Evolutionary conservation across 2,797 vertebrate genomes (phyloP), one percentile per base, ranked within the genome.

Genomic region (Megalops cyprinoides): DNA sequence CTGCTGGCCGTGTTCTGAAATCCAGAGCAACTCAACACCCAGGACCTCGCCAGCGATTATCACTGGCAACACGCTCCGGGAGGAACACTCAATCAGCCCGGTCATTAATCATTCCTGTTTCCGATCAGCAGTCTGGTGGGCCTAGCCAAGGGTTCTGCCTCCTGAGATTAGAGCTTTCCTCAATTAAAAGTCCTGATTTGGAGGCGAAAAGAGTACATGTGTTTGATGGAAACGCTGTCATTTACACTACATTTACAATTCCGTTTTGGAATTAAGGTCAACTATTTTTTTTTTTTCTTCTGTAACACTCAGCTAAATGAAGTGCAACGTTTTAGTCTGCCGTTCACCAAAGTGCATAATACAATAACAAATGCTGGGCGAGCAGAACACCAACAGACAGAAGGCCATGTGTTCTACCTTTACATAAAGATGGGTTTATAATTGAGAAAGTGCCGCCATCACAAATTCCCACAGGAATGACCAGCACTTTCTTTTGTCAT

Each of bases 21-120:
- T 62, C 39, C 53, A 28, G 73, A n/a, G n/a, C 56, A 49, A 67
- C 77, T 49, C 18, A 31, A 75, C 55, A 37, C 42, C 79, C 71
- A 80, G n/a, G 37, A 18, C 55, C 28, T 37, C n/a, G 12, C 79
- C 71, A 39, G 71, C 5, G 4, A 14, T 37, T 74, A 80, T 74
- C 71, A 28, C 69, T 80, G 51, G 51, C 69, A 74, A 31, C 71
- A 49, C 39, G 25, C 58, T 48, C 44, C 56, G 49, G 25, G 25
- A 74, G 74, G 51, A 39, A 48, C 28, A 62, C 53, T 80, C 58
- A 60, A 62, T 48, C 39, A 23, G 71, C 53, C 58, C 49, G 55
- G 31, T 58, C 67, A 74, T 58, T 31, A 73, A 55, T 71, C 44
- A 51, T 60, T 62, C n/a, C 67, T 25, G 58, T 28, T 25, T 25